Base-by-base conservation (phyloP, 2,797 vertebrate genomes). In the Lacerta bilineata region DNA sequence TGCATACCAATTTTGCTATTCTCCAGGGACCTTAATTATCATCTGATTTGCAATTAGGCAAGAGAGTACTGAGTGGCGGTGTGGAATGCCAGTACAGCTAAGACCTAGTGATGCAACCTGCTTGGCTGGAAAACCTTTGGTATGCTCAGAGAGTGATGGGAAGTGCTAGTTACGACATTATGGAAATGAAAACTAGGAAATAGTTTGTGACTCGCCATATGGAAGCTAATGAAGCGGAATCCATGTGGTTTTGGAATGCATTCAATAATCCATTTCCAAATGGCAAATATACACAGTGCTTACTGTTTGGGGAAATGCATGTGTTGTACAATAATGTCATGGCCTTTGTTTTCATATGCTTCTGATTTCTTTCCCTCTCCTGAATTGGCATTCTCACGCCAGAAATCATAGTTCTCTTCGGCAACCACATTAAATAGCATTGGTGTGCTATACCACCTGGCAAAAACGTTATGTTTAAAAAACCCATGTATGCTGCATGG, bases 21-120 rank as follows among this genome's bases (percentile, higher is more conserved):
- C 91, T 91, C 87, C 72, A 39, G 81, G 86, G 87, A 74, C 41
- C 5, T 87, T 78, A 68, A 68, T 91, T 91, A 87, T 89, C 85
- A 91, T 87, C 80, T 2, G 13, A 5, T 59, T 83, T 8, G 0
- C 36, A 8, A 72, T 6, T 11, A 84, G 89, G 81, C 41, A 39
- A 18, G 61, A 20, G 84, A 89, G 74, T 86, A 2, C 33, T 0
- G 81, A 3, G 81, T 39, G 43, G 9, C 69, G 39, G 0, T 1
- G 25, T 10, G 83, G 91, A 84, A 5, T 71, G 0, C 0, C 11
- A 41, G 61, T 69, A 1, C 46, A 13, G 61, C 29, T 25, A 69
- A 5, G 3, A 80, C 61, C 46, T 88, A 8, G 2, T 1, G 18
- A 46, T 3, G 50, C 39, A 88, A 33, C 5, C 78, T 50, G 1